Conservation (phyloP, 2,113 vertebrate species). For the Manacus vitellinus region DNA sequence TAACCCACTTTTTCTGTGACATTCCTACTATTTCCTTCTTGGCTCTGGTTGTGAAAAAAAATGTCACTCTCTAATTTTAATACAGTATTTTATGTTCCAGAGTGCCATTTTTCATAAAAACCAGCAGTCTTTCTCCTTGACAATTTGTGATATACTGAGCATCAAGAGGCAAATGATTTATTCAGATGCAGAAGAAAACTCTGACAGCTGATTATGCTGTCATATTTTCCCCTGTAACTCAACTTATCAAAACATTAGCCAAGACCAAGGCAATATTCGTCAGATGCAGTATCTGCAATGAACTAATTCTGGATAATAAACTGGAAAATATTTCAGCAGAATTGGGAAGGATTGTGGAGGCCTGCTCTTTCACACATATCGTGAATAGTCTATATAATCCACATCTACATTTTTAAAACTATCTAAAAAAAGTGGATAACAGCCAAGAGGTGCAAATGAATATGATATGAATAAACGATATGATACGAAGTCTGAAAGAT, state of each 20-base stretch:
- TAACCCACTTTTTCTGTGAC: not conserved
- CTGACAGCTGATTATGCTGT: conserved; percentile 36
- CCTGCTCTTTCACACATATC: not conserved
- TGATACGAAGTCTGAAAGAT: not conserved
- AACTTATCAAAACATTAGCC: conserved; percentile 19
- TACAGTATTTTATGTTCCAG: not conserved
- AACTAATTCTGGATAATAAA: not conserved
- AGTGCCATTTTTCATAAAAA: not conserved
- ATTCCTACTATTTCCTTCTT: not conserved
- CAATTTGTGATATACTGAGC: not conserved
- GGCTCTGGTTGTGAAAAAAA: not conserved
- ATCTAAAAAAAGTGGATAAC: not conserved
- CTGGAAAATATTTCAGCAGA: not conserved
- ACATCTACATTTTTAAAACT: not conserved
- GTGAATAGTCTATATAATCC: not conserved
- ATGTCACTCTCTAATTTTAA: not conserved
- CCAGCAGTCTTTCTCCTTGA: not conserved
- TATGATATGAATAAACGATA: not conserved
- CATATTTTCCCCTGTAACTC: not conserved
- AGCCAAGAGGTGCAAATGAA: not conserved
- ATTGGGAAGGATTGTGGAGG: not conserved
- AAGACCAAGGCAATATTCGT: not conserved
- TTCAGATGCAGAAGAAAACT: not conserved
- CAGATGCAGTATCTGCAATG: not conserved
- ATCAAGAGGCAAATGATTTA: conserved; percentile 10